These are phyloP conservation scores for Dynastes tityus DNA, from an alignment of 2,888 invertebrate species.

Conservation along the genomic window DNA sequence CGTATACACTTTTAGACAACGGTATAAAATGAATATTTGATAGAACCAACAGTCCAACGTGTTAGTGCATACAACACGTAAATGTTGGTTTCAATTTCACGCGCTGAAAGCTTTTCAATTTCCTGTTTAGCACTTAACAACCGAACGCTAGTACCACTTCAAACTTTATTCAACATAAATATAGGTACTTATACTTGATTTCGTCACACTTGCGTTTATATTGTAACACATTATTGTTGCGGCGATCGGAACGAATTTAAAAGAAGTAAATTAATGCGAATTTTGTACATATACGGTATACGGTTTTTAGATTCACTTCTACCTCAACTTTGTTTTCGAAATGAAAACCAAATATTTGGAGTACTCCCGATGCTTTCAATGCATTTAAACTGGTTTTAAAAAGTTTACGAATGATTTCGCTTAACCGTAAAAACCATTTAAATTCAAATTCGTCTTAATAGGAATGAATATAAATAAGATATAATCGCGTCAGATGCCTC, in stretches of 20 bases:
- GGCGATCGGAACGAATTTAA: constrained; percentile 1
- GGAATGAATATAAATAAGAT: constrained; percentile 51
- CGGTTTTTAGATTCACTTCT: constrained; percentile 49
- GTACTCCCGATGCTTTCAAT: constrained; percentile 53
- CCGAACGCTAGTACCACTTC: constrained; percentile 28
- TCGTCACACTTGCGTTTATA: constrained; percentile 15
- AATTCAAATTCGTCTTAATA: constrained; percentile 54
- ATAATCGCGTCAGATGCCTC: constrained; percentile 39
- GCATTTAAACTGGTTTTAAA: constrained; percentile 60
- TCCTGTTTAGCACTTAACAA: constrained; percentile 37
- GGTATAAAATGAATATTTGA: constrained; percentile 15
- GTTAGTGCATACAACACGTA: constrained; percentile 1
- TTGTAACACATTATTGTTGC: neutral
- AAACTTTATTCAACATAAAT: constrained; percentile 9
- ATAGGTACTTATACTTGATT: neutral
- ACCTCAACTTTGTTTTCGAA: constrained; percentile 56
- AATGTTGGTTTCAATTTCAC: constrained; percentile 30
- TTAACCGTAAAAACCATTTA: constrained; percentile 52
- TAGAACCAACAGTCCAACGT: neutral
- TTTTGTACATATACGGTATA: constrained; percentile 27
- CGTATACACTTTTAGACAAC: neutral
- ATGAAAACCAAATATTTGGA: constrained; percentile 58
- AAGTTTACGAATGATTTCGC: constrained; percentile 56
- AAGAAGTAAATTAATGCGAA: constrained; percentile 32
- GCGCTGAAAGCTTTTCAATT: constrained; percentile 45